Percentiles rank a stretch among this genome's conserved stretches.
Evolutionary conservation across 2,797 vertebrate genomes (phyloP).

Genomic region (Miichthys miiuy): DNA sequence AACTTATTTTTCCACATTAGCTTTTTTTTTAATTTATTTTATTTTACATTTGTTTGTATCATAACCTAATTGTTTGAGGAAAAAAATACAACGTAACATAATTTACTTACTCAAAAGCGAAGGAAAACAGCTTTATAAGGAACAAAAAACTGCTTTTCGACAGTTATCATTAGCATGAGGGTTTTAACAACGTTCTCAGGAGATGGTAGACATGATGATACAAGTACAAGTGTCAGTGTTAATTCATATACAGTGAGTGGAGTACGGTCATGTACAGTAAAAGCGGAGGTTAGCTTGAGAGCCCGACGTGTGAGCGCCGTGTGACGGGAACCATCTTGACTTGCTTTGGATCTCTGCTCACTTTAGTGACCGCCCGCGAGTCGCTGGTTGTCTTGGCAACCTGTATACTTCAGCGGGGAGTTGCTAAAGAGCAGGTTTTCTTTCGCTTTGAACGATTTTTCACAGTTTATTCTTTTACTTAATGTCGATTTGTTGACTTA

Average conservation of each 20-base stretch:
- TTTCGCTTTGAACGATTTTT: background rate
- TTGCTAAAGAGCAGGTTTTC: background rate
- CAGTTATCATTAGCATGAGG: background rate
- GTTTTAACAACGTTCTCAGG: background rate
- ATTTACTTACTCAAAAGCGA: background rate
- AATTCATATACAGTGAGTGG: background rate
- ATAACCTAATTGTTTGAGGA: background rate
- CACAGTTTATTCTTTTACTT: background rate
- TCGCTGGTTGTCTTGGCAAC: conserved; percentile 69
- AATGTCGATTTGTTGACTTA: background rate
- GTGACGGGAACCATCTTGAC: conserved; percentile 22
- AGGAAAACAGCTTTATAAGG: too few species aligned
- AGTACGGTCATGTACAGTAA: too few species aligned
- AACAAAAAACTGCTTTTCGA: background rate
- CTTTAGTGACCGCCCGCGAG: background rate
- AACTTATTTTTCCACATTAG: background rate
- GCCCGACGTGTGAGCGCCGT: background rate
- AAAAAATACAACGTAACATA: background rate
- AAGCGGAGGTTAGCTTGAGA: background rate
- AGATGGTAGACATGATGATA: too few species aligned
- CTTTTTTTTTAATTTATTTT: background rate
- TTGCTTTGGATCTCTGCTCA: background rate
- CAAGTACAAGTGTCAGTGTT: background rate
- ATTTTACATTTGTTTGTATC: background rate
- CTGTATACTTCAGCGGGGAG: conserved; percentile 41